Percentiles rank a stretch among this genome's conserved stretches.
These are phyloP conservation scores for Cetonia aurata DNA, from an alignment of 2,888 invertebrate species.

Conservation along the genomic window DNA sequence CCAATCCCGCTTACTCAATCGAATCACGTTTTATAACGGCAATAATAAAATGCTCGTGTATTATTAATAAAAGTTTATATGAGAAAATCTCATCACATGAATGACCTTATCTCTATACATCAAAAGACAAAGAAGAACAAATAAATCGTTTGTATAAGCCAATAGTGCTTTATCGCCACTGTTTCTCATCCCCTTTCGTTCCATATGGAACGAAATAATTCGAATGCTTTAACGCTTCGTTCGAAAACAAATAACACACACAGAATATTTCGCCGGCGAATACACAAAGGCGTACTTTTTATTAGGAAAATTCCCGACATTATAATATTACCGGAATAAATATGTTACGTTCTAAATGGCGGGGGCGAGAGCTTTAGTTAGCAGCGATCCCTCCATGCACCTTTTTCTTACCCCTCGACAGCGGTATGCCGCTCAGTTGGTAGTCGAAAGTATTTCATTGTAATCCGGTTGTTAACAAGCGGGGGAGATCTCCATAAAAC, in stretches of 20 bases:
- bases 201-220: conserved; percentile 30
- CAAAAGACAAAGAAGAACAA: conserved; percentile 26
- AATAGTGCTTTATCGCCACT: conserved; percentile 2
- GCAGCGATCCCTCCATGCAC: conserved; percentile 54
- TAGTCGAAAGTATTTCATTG: conserved; percentile 63
- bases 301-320: conserved; percentile 41
- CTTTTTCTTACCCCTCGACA: conserved; percentile 38
- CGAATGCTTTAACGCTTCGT: conserved; percentile 33
- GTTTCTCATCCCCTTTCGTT: conserved; percentile 5
- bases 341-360: conserved; percentile 38
- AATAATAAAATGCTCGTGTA: too few species aligned
- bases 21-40: neutral
- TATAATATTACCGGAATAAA: conserved; percentile 40
- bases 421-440: conserved; percentile 60
- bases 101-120: neutral
- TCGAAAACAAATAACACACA: conserved; percentile 37
- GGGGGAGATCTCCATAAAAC: conserved; percentile 58
- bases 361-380: conserved; percentile 38
- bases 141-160: conserved; percentile 31
- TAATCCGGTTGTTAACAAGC: conserved; percentile 54
- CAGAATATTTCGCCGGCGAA: conserved; percentile 27
- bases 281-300: conserved; percentile 33
- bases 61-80: neutral
- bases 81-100: neutral
- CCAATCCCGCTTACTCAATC: neutral